Base-by-base conservation (phyloP, 2,797 vertebrate genomes). In the Linurgus olivaceus region DNA sequence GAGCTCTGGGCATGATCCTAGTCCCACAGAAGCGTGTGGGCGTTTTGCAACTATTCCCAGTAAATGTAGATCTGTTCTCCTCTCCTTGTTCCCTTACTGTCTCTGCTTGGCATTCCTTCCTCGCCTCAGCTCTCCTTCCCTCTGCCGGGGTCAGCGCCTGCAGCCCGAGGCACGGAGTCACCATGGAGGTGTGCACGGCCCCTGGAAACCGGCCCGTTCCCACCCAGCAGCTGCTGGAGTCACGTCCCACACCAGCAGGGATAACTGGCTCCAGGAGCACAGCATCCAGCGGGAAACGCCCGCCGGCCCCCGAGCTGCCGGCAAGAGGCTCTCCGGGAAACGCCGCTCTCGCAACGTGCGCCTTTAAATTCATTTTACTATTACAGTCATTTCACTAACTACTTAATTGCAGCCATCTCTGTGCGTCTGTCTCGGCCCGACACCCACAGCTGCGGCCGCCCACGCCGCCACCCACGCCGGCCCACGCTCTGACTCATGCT, bases 381-480 rank as follows among this genome's bases (percentile, higher is more conserved):
- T 95, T 92, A 55, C 54, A 96, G 96, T 92, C 93, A 94, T 96
- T 98, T 96, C 70, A 21, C 95, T 96, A 96, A 97, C 78, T 95
- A 77, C 70, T 71, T 96, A 97, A 97, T 95, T 95, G 81, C 89
- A 97, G 95, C 95, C 92, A 97, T 97, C 95, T 94, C 70, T 97
- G 93, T 89, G 91, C 74, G 88, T 95, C 97, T 96, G 96, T 97
- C 96, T 97, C 91, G 92, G 97, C 94, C 96, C 96, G 71, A 98
- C 97, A 96, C 98, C 97, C 97, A 95, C 98, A 95, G 96, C 96
- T 94, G 96, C 78, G 67, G 93, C 95, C 81, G 35, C 98, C 97
- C 95, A 92, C 93, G 8, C 91, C 65, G 86, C 92, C 93, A 24
- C 97, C 97, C 95, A 96, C 92, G 3, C 92, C 86, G 7, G 94